Evolutionary conservation across 2,113 vertebrate genomes (phyloP), one percentile per base, ranked within the genome.

Genomic region (Hippocampus abdominalis): DNA sequence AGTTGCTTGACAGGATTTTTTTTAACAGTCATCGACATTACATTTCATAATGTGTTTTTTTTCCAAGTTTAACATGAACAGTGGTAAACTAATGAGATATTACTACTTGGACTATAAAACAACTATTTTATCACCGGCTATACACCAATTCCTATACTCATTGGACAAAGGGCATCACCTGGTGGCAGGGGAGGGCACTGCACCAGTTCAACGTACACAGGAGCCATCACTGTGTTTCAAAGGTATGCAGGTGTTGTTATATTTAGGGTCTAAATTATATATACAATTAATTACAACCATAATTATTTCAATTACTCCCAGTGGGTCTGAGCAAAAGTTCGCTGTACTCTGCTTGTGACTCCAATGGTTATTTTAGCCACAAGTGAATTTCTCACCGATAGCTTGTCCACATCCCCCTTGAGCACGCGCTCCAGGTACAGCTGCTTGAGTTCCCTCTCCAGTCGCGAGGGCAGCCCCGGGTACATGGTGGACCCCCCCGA

Each of bases 401-500:
- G 95, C 68, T 99, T 99, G 78, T 98, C 97, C 80, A 99, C 96
- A 1, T 99, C 96, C 79, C 97, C 97, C 81, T 99, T 99, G 71
- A 98, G 93, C 75, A 99, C 97, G 16, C 97, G 93, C 83, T 99
- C 97, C 78, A 99, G 90, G 89, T 99, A 99, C 32, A 99, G 95
- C 88, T 99, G 97, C 77, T 99, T 98, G 8, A 98, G 95, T 73
- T 99, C 97, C 75, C 97, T 88, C 88, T 99, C 97, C 91, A 99
- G 92, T 8, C 96, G 94, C 0, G 97, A 98, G 0, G 97, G 97
- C 83, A 98, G 92, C 18, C 97, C 97, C 0, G 97, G 97, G 73
- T 98, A 99, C 97, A 99, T 99, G 80, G 97, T 99, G 87, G 97
- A 99, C 0, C 97, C 97, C 72, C 97, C 97, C 8, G 97, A 99